These are phyloP conservation scores for Pollenia labialis DNA, from an alignment of 2,888 invertebrate genomes.

Conservation along the genomic window DNA sequence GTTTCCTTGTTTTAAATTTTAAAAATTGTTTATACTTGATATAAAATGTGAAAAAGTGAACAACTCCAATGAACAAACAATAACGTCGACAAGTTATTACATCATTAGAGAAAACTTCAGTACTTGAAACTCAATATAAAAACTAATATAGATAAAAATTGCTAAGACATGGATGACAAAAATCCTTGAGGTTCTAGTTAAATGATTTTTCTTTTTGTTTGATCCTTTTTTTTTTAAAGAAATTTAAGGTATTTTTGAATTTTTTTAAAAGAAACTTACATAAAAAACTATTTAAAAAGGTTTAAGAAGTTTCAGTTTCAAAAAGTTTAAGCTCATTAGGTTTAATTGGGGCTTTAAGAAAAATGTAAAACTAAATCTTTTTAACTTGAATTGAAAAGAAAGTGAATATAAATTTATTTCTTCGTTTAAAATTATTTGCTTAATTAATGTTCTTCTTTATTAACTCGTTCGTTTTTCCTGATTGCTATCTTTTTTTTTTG, in stretches of 20 bases:
- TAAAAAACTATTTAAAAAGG: too few relatives aligned
- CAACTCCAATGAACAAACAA: background rate
- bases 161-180: background rate
- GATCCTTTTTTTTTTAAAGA: background rate
- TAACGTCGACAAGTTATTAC: conserved; percentile 20
- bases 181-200: background rate
- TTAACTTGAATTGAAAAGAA: too few relatives aligned
- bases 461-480: too few relatives aligned
- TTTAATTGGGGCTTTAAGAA: too few relatives aligned
- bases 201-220: background rate
- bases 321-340: too few relatives aligned
- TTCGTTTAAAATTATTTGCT: too few relatives aligned
- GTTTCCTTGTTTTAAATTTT: background rate
- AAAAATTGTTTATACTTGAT: conserved; percentile 9
- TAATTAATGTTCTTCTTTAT: too few relatives aligned
- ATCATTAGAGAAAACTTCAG: conserved; percentile 41
- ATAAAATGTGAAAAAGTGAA: background rate
- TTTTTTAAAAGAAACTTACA: too few relatives aligned
- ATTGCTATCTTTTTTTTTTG: too few relatives aligned
- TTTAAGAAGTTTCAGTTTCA: too few relatives aligned
- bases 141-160: background rate
- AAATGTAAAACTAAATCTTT: too few relatives aligned
- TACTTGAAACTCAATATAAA: conserved; percentile 30
- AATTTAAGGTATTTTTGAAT: background rate
- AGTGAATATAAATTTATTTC: too few relatives aligned